These are phyloP conservation scores for Netelia fuscicornis DNA, from an alignment of 2,888 invertebrate genomes.

Conservation along the genomic window DNA sequence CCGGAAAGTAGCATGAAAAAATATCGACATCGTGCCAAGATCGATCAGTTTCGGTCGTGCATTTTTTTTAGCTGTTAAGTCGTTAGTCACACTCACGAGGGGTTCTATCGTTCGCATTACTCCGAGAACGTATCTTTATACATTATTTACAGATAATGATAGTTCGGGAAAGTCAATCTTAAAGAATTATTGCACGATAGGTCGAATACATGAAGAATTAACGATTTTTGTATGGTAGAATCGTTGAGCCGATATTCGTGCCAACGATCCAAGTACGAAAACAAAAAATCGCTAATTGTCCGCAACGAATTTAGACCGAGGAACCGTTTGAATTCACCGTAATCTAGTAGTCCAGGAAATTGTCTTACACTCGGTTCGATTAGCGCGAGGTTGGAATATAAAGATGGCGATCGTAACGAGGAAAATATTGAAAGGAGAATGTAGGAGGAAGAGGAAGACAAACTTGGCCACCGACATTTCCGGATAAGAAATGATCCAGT, in stretches of 20 bases:
- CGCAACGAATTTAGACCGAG: constrained; percentile 25
- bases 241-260: background rate
- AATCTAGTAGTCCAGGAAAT: constrained; percentile 3
- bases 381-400: background rate
- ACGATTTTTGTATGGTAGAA: constrained; percentile 16
- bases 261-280: background rate
- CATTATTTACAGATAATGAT: constrained; percentile 50
- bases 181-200: constrained; percentile 41
- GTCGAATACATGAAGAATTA: constrained; percentile 7
- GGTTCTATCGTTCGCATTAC: constrained; percentile 9
- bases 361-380: background rate
- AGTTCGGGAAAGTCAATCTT: constrained; percentile 41
- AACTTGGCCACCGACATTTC: constrained; percentile 1
- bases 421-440: background rate
- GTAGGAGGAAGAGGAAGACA: constrained; percentile 5
- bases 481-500: background rate
- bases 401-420: background rate
- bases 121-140: constrained; percentile 34
- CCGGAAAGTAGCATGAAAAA: constrained; percentile 22
- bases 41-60: constrained; percentile 22
- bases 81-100: background rate
- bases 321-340: constrained; percentile 9
- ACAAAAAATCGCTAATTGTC: constrained; percentile 12
- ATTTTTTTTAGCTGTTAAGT: background rate
- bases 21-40: constrained; percentile 25